These are phyloP conservation scores for Gnatocerus cornutus DNA, from an alignment of 2,888 invertebrate species.

Conservation along the genomic window DNA sequence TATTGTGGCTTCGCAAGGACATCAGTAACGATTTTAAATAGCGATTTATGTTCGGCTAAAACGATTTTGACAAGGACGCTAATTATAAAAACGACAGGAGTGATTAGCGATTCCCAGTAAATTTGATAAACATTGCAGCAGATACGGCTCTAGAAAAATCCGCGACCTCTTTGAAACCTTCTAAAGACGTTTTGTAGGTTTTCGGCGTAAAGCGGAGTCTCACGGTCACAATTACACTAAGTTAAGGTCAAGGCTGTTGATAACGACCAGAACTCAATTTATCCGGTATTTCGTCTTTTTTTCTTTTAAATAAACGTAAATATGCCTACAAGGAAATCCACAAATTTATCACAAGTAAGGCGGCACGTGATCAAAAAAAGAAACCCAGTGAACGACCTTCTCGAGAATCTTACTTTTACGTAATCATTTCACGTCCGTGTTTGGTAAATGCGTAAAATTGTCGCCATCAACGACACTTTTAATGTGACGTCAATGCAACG, in stretches of 20 bases:
- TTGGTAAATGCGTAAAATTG: background rate
- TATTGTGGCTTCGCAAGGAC: no score
- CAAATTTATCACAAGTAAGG: background rate
- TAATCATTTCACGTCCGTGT: background rate
- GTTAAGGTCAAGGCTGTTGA: slow-evolving; percentile 34
- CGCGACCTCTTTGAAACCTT: slow-evolving; percentile 4
- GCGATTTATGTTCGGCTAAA: no score
- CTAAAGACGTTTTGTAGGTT: background rate
- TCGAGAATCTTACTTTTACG: background rate
- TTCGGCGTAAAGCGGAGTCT: background rate
- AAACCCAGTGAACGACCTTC: slow-evolving; percentile 18
- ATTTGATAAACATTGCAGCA: no score
- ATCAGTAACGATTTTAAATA: no score
- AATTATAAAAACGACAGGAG: no score
- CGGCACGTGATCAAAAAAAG: slow-evolving; percentile 5
- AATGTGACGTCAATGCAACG: background rate
- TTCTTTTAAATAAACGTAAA: background rate
- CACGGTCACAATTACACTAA: slow-evolving; percentile 10
- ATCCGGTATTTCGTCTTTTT: background rate
- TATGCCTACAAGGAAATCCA: background rate
- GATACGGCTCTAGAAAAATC: no score
- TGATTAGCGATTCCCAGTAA: no score
- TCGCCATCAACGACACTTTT: background rate
- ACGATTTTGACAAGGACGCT: no score
- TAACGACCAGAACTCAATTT: background rate